Conservation (phyloP, 2,797 vertebrate species). For the Halcyon leucocephala region DNA sequence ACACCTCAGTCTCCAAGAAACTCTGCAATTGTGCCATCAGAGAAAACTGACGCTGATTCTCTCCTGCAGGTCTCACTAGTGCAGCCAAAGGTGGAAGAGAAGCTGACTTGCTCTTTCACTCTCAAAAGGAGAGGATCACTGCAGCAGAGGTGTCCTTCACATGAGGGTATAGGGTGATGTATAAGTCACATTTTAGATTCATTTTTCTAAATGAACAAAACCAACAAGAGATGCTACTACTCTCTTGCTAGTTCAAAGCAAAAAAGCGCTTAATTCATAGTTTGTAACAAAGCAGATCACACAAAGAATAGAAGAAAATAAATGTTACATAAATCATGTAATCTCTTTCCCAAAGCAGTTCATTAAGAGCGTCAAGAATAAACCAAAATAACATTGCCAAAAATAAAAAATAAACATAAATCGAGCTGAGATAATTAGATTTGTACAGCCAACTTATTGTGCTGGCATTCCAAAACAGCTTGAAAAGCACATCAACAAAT, state of each 20-base stretch:
- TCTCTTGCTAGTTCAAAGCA: slow-evolving; percentile 69
- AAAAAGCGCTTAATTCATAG: slow-evolving; percentile 58
- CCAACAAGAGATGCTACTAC: slow-evolving; percentile 20
- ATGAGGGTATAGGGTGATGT: background rate
- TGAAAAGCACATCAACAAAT: background rate
- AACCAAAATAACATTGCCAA: slow-evolving; percentile 48
- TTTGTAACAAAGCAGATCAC: slow-evolving; percentile 65
- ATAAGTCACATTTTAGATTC: background rate
- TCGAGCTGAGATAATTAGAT: slow-evolving; percentile 36
- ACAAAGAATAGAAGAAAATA: slow-evolving; percentile 71
- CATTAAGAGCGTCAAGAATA: slow-evolving; percentile 61
- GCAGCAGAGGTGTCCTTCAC: background rate
- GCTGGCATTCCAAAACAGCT: background rate
- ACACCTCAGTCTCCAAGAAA: background rate
- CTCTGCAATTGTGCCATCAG: background rate
- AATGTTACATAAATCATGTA: slow-evolving; percentile 66
- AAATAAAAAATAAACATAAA: too few species aligned
- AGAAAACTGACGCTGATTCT: background rate
- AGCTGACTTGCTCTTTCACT: background rate
- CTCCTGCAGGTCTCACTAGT: background rate
- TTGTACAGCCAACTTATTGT: background rate
- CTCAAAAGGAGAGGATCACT: background rate
- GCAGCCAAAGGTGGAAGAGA: background rate
- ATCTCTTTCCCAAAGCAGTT: slow-evolving; percentile 51
- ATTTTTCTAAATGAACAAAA: slow-evolving; percentile 19